Evolutionary conservation across 2,888 invertebrate genomes (phyloP).

Genomic region (Rhingia campestris): DNA sequence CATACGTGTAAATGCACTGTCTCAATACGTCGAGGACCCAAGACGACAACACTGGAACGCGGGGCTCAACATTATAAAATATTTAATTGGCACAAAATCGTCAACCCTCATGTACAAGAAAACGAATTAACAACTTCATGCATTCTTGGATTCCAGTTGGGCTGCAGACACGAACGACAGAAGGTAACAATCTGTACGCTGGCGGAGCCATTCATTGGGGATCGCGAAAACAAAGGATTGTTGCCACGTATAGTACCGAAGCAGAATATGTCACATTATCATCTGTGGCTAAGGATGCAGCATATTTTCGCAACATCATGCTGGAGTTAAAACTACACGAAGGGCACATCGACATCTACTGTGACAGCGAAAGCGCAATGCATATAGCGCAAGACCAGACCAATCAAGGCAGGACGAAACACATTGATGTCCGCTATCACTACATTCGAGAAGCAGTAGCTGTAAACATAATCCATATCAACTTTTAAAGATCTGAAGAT

Average conservation of each 20-base stretch:
- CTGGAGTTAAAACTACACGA: too few species aligned
- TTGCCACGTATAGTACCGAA: slow-evolving; percentile 14
- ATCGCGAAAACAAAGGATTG: slow-evolving; percentile 16
- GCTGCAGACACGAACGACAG: slow-evolving; percentile 14
- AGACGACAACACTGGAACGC: slow-evolving; percentile 28
- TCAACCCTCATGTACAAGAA: slow-evolving; percentile 3
- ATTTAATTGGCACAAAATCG: slow-evolving; percentile 1
- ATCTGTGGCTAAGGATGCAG: slow-evolving; percentile 21
- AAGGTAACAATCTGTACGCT: slow-evolving; percentile 20
- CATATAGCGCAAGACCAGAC: slow-evolving; percentile 10
- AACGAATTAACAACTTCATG: slow-evolving; percentile 5
- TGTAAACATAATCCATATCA: not conserved
- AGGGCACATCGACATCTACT: slow-evolving; percentile 8
- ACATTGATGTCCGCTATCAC: not conserved
- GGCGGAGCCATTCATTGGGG: not conserved
- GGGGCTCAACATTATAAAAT: not conserved
- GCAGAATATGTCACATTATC: slow-evolving; percentile 8
- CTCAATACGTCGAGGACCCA: slow-evolving; percentile 14
- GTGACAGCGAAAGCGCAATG: not conserved
- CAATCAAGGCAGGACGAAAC: not conserved
- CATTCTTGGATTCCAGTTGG: slow-evolving; percentile 30
- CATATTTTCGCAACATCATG: slow-evolving; percentile 27
- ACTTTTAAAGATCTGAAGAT: not conserved
- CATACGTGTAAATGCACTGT: slow-evolving; percentile 40
- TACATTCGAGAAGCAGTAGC: slow-evolving; percentile 2